These are phyloP conservation scores for Tarsius wallacei DNA, from an alignment of 2,797 vertebrate species.

Conservation along the genomic window DNA sequence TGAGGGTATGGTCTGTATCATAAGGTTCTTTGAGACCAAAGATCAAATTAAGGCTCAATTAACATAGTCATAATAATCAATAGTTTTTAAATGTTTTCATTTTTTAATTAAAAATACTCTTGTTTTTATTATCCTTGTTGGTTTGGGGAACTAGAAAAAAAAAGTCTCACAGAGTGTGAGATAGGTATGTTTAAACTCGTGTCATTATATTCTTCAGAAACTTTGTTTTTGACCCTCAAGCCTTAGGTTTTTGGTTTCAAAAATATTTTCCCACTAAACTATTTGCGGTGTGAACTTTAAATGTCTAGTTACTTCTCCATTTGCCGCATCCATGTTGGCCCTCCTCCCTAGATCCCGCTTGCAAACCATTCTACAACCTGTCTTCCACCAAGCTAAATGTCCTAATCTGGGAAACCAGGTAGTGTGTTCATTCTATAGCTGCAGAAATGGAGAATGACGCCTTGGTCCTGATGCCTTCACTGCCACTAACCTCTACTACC, in stretches of 20 bases:
- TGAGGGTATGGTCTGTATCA: background rate
- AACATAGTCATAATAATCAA: background rate
- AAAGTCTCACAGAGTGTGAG: background rate
- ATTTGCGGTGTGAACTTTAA: background rate
- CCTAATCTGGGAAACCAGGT: background rate
- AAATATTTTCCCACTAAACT: background rate
- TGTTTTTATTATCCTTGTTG: background rate
- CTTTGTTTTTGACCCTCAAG: background rate
- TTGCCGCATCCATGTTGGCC: background rate
- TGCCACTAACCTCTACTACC: background rate
- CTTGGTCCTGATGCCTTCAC: background rate
- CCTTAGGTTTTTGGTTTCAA: background rate
- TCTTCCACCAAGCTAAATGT: background rate
- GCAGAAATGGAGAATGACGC: background rate
- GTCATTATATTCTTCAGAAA: background rate
- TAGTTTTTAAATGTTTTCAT: background rate
- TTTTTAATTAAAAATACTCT: too few relatives aligned
- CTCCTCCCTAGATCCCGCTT: background rate
- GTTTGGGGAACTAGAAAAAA: background rate
- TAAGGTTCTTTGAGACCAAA: background rate
- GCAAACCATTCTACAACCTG: background rate
- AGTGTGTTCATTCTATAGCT: background rate
- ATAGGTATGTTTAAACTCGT: background rate
- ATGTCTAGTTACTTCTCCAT: background rate
- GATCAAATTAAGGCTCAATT: conserved; percentile 22